These are phyloP conservation scores for Leistus spinibarbis DNA, from an alignment of 2,888 invertebrate species.

Conservation along the genomic window DNA sequence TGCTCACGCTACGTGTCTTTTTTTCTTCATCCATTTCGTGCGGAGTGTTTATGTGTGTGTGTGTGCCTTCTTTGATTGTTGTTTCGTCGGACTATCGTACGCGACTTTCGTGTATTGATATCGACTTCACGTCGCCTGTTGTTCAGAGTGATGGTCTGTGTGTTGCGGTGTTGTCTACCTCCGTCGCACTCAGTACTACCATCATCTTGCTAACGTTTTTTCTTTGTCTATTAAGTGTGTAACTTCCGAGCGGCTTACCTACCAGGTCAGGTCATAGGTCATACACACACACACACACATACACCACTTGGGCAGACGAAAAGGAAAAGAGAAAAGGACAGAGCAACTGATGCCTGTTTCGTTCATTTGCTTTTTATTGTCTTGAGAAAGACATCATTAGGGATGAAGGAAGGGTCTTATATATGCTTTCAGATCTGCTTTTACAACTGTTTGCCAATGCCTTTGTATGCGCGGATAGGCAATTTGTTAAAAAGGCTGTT, in stretches of 20 bases:
- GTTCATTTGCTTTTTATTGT: conserved; percentile 19
- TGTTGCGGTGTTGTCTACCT: not conserved
- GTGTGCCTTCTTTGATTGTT: conserved; percentile 1
- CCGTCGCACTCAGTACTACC: not conserved
- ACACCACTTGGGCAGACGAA: not conserved
- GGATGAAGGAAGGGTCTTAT: not conserved
- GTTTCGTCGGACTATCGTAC: not conserved
- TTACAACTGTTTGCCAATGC: not conserved
- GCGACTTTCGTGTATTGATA: conserved; percentile 1
- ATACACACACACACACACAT: conserved; percentile 1
- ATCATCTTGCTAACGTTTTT: not conserved
- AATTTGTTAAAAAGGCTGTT: not conserved
- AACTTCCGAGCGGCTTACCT: not conserved
- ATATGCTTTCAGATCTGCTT: not conserved
- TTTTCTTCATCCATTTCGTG: not conserved
- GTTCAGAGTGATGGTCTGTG: not conserved
- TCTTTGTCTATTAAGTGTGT: not conserved
- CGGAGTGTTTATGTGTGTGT: not conserved
- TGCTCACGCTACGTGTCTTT: not conserved
- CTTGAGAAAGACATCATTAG: conserved; percentile 33
- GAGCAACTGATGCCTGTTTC: not conserved
- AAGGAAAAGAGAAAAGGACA: not conserved
- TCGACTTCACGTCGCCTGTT: conserved; percentile 10
- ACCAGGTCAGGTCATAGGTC: not conserved
- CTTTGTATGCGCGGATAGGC: not conserved